Evolutionary conservation across 2,888 invertebrate genomes (phyloP).

Genomic region (Ommatoiulus sabulosus): DNA sequence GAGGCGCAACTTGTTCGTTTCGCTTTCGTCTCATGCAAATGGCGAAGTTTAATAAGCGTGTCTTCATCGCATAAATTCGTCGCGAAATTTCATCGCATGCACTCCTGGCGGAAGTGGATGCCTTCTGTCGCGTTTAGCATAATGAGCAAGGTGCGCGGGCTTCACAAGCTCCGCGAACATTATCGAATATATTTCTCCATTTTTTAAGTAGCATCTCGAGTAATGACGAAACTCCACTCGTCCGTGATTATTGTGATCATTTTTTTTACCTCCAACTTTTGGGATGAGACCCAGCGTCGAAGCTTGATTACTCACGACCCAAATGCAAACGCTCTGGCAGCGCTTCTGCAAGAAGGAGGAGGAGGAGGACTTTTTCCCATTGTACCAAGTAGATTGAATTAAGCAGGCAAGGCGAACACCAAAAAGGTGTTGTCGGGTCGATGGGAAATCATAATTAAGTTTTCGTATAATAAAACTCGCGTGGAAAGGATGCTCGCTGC

Average conservation of each 20-base stretch:
- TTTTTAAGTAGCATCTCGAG: slow-evolving; percentile 15
- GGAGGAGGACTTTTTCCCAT: background rate
- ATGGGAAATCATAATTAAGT: slow-evolving; percentile 17
- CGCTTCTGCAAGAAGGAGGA: background rate
- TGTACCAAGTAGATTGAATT: background rate
- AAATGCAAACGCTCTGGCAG: background rate
- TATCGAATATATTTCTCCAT: background rate
- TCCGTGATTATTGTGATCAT: background rate
- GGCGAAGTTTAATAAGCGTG: background rate
- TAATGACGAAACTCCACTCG: slow-evolving; percentile 42
- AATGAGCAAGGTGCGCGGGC: slow-evolving; percentile 11
- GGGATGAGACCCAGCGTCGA: background rate
- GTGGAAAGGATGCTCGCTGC: background rate
- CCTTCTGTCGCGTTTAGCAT: background rate
- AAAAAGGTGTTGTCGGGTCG: background rate
- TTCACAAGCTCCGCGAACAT: background rate
- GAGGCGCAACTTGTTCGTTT: slow-evolving; percentile 20
- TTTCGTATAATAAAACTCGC: slow-evolving; percentile 1
- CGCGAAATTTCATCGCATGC: background rate
- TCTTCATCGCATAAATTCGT: slow-evolving; percentile 8
- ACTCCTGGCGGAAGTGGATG: background rate
- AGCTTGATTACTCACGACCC: background rate
- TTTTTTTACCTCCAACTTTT: background rate
- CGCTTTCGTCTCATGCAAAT: background rate
- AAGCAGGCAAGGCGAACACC: background rate